Percentiles rank a stretch among this genome's conserved stretches.
These are phyloP conservation scores for Paralichthys olivaceus DNA, from an alignment of 2,113 vertebrate genomes.

Conservation along the genomic window DNA sequence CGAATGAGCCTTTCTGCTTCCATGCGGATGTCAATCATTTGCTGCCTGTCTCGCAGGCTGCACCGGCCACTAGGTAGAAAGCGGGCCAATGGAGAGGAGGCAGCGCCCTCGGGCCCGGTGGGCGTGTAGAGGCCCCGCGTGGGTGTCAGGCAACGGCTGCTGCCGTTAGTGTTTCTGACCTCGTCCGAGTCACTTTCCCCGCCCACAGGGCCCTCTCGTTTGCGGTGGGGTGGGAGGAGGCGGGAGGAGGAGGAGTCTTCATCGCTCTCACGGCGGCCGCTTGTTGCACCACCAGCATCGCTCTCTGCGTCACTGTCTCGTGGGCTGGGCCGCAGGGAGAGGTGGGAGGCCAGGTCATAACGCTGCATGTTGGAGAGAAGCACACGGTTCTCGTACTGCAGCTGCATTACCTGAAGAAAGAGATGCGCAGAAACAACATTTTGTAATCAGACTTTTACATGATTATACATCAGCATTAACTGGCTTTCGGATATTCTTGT, in stretches of 20 bases:
- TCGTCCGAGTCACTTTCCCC: slow-evolving; percentile 97
- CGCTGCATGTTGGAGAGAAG: slow-evolving; percentile 98
- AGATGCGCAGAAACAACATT: not conserved
- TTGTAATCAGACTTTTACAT: too few relatives aligned
- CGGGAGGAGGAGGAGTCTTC: slow-evolving; percentile 87
- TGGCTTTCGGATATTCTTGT: too few relatives aligned
- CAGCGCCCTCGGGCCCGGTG: slow-evolving; percentile 85
- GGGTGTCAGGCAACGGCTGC: slow-evolving; percentile 89
- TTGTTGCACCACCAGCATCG: slow-evolving; percentile 84
- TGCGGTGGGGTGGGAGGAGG: slow-evolving; percentile 92
- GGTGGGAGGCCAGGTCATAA: slow-evolving; percentile 92
- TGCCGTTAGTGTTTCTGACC: slow-evolving; percentile 84
- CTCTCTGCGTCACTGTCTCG: slow-evolving; percentile 93
- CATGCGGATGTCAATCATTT: slow-evolving; percentile 93
- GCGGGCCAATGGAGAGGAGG: slow-evolving; percentile 83
- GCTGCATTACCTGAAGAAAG: slow-evolving; percentile 90
- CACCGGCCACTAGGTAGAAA: slow-evolving; percentile 82
- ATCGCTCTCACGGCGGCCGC: slow-evolving; percentile 91
- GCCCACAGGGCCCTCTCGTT: slow-evolving; percentile 94
- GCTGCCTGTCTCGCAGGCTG: slow-evolving; percentile 88
- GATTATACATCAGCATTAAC: too few relatives aligned
- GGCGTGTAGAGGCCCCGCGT: slow-evolving; percentile 87
- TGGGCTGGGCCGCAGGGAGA: slow-evolving; percentile 89
- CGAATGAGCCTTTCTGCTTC: slow-evolving; percentile 93
- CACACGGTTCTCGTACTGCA: slow-evolving; percentile 97